Evolutionary conservation across 2,797 vertebrate species (phyloP).

Genomic region (Oreonectes daqikongensis): DNA sequence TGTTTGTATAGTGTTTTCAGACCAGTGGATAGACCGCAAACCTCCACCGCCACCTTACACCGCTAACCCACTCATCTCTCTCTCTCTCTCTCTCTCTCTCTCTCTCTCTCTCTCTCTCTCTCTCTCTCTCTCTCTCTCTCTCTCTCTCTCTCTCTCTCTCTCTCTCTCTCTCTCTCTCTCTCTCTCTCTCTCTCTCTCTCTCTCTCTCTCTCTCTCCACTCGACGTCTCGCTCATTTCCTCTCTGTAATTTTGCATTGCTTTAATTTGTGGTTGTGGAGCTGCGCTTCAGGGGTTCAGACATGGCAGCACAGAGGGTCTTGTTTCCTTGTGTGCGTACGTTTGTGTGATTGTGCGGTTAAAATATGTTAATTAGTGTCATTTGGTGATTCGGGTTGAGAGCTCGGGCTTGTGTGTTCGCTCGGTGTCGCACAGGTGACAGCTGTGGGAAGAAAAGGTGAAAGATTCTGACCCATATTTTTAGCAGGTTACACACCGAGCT

Average conservation of each 20-base stretch:
- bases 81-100: not conserved
- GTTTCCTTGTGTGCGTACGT: not conserved
- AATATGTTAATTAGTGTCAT: constrained; percentile 40
- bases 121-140: constrained; percentile 25
- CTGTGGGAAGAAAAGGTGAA: not conserved
- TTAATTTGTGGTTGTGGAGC: constrained; percentile 45
- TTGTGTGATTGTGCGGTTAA: constrained; percentile 12
- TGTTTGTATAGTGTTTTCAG: not conserved
- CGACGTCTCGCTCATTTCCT: constrained; percentile 5
- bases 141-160: too few species aligned
- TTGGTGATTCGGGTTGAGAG: constrained; percentile 29
- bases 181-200: not conserved
- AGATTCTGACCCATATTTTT: too few species aligned
- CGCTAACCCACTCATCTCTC: constrained; percentile 16
- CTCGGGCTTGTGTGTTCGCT: not conserved
- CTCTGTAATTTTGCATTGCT: constrained; percentile 34
- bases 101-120: not conserved
- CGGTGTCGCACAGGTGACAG: not conserved
- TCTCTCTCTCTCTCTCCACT: not conserved
- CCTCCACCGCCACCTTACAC: constrained; percentile 4
- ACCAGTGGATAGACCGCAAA: not conserved
- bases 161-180: not conserved
- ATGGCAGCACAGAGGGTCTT: constrained; percentile 6
- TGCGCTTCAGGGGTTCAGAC: constrained; percentile 42
- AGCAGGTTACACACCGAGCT: too few species aligned